Conservation (phyloP, 1,140 invertebrate species). For the Neodiprion fabricii region DNA sequence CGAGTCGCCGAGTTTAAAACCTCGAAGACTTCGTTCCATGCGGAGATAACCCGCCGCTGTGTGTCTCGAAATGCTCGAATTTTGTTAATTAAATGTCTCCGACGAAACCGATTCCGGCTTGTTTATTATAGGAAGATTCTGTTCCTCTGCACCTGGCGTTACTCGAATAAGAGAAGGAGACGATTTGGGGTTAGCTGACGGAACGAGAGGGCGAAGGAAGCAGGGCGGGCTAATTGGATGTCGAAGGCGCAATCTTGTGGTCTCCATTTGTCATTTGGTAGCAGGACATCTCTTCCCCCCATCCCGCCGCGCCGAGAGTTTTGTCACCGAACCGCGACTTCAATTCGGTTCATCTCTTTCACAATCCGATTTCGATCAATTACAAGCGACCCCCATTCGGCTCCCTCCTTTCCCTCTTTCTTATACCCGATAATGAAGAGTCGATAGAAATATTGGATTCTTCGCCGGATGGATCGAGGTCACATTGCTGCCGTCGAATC, state of each 20-base stretch:
- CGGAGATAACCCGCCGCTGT: no score
- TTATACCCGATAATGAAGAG: neutral
- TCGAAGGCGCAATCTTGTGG: conserved; percentile 55
- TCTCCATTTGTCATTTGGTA: conserved; percentile 57
- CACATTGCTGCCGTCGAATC: no score
- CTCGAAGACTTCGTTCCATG: no score
- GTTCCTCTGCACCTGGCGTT: conserved; percentile 45
- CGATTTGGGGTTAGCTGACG: conserved; percentile 2
- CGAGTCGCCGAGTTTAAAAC: no score
- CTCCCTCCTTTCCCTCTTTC: neutral
- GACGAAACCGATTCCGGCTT: conserved; percentile 36
- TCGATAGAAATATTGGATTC: neutral
- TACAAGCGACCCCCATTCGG: neutral
- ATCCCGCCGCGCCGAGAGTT: neutral
- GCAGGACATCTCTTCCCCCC: neutral
- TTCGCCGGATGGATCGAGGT: neutral
- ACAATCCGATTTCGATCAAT: neutral
- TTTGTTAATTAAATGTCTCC: conserved; percentile 55
- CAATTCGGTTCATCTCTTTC: neutral
- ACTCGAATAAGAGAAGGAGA: conserved; percentile 10
- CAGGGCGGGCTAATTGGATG: conserved; percentile 55
- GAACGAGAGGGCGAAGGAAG: conserved; percentile 27
- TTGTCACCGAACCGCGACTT: neutral
- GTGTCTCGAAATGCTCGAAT: conserved; percentile 32
- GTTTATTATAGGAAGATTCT: conserved; percentile 43